Conservation (phyloP, 2,113 vertebrate species). For the Ranitomeya variabilis region DNA sequence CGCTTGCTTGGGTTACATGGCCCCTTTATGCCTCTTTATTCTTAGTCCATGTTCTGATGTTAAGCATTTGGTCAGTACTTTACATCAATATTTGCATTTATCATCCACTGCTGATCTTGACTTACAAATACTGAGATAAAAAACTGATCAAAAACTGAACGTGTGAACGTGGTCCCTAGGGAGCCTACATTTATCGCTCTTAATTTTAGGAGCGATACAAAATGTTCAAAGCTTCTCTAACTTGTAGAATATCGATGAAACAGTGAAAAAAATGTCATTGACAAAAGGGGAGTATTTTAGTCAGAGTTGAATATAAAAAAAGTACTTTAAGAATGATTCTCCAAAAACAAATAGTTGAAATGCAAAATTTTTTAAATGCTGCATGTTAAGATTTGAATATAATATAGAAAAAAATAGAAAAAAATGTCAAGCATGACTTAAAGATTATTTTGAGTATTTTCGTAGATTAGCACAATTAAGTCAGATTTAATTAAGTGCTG, state of each 20-base stretch:
- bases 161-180: no score
- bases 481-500: conserved; percentile 75
- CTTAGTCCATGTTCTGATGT: no score
- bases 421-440: conserved; percentile 64
- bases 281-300: not conserved
- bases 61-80: no score
- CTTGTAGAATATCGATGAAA: not conserved
- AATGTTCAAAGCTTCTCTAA: no score
- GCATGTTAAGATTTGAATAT: not conserved
- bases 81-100: no score
- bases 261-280: not conserved
- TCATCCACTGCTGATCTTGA: no score
- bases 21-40: no score
- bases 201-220: no score
- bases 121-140: no score
- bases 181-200: no score
- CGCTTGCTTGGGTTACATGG: no score
- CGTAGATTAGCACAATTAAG: conserved; percentile 72
- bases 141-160: no score
- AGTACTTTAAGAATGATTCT: not conserved
- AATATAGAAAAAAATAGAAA: not conserved
- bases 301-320: not conserved
- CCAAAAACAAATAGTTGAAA: not conserved
- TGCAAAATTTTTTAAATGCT: not conserved
- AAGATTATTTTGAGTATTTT: conserved; percentile 63